A percentile compares a stretch with the other conserved stretches of the same genome.
Conservation (phyloP, 2,888 invertebrate species). For the Gonocerus acuteangulatus region DNA sequence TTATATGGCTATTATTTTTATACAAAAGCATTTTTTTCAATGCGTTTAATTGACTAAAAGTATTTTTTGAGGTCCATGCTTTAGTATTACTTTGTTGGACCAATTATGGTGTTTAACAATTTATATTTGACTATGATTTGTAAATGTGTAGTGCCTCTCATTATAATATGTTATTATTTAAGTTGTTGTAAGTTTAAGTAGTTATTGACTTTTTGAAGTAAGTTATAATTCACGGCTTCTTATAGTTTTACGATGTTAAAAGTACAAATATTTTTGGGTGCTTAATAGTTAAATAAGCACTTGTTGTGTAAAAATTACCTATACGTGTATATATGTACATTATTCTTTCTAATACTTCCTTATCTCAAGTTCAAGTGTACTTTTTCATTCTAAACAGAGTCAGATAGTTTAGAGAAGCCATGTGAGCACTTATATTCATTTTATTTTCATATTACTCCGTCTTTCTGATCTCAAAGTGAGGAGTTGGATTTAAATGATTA, state of each 20-base stretch:
- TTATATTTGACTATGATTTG: constrained; percentile 16
- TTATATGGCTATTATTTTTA: constrained; percentile 28
- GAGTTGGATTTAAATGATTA: constrained; percentile 5
- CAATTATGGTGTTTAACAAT: constrained; percentile 19
- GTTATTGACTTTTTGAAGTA: constrained; percentile 21
- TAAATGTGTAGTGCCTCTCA: constrained; percentile 19
- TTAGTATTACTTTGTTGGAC: constrained; percentile 22
- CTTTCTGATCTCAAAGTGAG: constrained; percentile 29
- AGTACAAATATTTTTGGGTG: constrained; percentile 37
- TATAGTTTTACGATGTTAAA: constrained; percentile 35
- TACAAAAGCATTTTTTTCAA: constrained; percentile 26
- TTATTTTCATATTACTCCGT: constrained; percentile 14
- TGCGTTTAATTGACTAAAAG: constrained; percentile 20
- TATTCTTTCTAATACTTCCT: constrained; percentile 35
- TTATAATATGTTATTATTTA: constrained; percentile 29
- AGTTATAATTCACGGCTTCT: constrained; percentile 29
- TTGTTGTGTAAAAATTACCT: constrained; percentile 32
- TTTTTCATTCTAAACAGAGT: constrained; percentile 18
- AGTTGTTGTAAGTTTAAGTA: constrained; percentile 24
- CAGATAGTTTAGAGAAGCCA: constrained; percentile 25
- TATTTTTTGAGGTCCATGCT: constrained; percentile 24
- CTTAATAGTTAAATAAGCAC: constrained; percentile 31
- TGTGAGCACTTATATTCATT: background rate
- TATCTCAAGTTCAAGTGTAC: constrained; percentile 28
- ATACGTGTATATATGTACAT: constrained; percentile 33